These are phyloP conservation scores for Porites rus DNA, from an alignment of 92 coral and sea anemone species.

Conservation along the genomic window DNA sequence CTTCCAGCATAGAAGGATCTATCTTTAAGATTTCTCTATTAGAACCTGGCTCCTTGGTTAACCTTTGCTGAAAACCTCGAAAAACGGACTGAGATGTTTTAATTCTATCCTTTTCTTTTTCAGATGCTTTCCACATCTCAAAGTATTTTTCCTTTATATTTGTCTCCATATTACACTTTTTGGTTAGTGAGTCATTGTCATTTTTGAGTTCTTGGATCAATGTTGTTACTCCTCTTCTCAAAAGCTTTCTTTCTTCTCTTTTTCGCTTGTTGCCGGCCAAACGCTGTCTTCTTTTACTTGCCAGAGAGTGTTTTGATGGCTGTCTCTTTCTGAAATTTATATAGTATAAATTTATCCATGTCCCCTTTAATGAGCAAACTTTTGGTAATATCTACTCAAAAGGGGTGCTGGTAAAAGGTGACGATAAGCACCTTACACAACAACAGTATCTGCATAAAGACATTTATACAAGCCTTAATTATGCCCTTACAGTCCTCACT, in stretches of 20 bases:
- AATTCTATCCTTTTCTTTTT: constrained; percentile 67
- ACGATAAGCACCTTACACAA: constrained; percentile 44
- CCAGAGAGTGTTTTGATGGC: constrained; percentile 52
- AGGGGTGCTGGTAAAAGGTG: constrained; percentile 70
- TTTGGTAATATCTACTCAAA: constrained; percentile 45
- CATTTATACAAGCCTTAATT: constrained; percentile 31
- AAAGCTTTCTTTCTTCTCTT: constrained; percentile 40
- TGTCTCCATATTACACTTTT: constrained; percentile 45
- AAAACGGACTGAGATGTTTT: constrained; percentile 43
- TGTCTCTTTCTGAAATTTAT: constrained; percentile 53
- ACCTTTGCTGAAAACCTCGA: background rate
- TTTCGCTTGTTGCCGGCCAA: constrained; percentile 62
- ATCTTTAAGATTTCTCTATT: constrained; percentile 52
- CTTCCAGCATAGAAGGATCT: constrained; percentile 63
- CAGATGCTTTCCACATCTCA: constrained; percentile 75
- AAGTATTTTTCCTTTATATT: constrained; percentile 68
- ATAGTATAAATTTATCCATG: constrained; percentile 50
- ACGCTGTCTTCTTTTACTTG: constrained; percentile 61
- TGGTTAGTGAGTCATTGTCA: constrained; percentile 47
- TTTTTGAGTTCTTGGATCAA: constrained; percentile 38
- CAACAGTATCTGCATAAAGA: constrained; percentile 58
- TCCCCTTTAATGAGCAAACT: constrained; percentile 61
- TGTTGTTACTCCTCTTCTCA: constrained; percentile 28
- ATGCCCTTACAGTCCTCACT: constrained; percentile 49
- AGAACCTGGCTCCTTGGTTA: no score